Base-by-base conservation (phyloP, 2,888 invertebrate species). In the Chrysopilus asiliformis region DNA sequence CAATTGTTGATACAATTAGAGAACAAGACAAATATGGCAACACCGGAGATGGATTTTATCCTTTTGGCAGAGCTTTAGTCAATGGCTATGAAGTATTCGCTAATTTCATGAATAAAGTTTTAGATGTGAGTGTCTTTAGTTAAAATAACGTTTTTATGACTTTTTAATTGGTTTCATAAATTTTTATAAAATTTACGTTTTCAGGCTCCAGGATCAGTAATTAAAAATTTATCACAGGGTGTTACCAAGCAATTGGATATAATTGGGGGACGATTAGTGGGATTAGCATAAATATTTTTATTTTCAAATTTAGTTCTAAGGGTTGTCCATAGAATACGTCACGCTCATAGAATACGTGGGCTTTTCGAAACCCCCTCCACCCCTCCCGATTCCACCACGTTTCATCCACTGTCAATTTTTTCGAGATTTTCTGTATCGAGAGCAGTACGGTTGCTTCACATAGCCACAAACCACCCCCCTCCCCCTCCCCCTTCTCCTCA, bases 1-100 rank as follows among this genome's bases (percentile, higher is more conserved):
- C 85, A 1, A 66, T 85, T 41, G 71, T 85, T 16, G 85, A 85
- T 49, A 72, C 71, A n/a, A 78, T 81, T 46, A 65, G 61, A 28
- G 83, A 84, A 55, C 69, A 77, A 34, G 82, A 85, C 34, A 85
- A 83, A 52, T 85, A 80, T 53, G 84, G 84, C 14, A 85, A 85
- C 53, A 68, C 65, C 34, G 84, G 63, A 30, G 79, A 77, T 48
- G 74, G 71, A 53, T 76, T 76, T 46, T 70, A 71, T 41, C 64
- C 64, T 12, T 59, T 79, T 17, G 77, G 79, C 2, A 69, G 70
- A 37, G 69, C 71, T 1, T 49, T 84, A 17, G 75, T 85, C 3
- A 71, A 69, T 18, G 76, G 80, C 5, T 75, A 76, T 39, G 79
- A 79, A 48, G 71, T 71, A 4, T 55, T 83, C 26, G 73, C 78